Percentiles rank a stretch among this genome's conserved stretches.
phyloP scores from a whole-genome alignment of 2,888 invertebrate genomes.

The Capitulum mitella region DNA sequence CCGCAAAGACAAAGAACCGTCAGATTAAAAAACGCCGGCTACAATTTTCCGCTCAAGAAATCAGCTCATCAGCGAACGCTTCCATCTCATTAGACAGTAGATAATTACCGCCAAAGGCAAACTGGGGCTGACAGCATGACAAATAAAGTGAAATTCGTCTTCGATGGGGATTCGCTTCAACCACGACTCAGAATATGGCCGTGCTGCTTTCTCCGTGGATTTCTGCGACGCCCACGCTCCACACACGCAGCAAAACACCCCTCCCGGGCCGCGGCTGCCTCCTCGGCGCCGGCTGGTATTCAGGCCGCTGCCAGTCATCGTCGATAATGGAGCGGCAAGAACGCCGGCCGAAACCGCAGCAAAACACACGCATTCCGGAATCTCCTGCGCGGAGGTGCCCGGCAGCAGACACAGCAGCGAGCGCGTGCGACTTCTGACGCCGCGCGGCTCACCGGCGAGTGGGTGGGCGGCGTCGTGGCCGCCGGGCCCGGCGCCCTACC shows the following conservation, averaged over 20 bases:
- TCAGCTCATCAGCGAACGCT: neutral
- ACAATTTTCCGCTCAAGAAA: neutral
- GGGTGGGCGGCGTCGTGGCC: neutral
- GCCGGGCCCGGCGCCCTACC: conserved; percentile 22
- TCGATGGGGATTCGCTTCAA: too few species aligned
- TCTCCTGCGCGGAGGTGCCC: too few species aligned
- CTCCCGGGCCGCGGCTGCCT: too few species aligned
- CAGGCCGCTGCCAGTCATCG: neutral
- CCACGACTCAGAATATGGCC: too few species aligned
- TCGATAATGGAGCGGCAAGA: neutral
- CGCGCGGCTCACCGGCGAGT: neutral
- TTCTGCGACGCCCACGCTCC: too few species aligned
- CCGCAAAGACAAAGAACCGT: neutral
- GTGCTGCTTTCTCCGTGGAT: too few species aligned
- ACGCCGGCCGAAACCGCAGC: too few species aligned
- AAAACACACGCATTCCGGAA: too few species aligned
- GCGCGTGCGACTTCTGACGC: too few species aligned
- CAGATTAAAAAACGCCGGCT: neutral
- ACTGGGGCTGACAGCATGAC: neutral
- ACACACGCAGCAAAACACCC: too few species aligned
- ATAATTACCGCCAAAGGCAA: neutral
- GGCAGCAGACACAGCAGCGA: too few species aligned
- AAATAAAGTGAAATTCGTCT: neutral
- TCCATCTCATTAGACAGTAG: neutral
- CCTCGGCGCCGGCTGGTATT: neutral